Percentiles rank a stretch among this genome's conserved stretches.
Evolutionary conservation across 2,797 vertebrate species (phyloP).

Genomic region (Decapterus maruadsi): DNA sequence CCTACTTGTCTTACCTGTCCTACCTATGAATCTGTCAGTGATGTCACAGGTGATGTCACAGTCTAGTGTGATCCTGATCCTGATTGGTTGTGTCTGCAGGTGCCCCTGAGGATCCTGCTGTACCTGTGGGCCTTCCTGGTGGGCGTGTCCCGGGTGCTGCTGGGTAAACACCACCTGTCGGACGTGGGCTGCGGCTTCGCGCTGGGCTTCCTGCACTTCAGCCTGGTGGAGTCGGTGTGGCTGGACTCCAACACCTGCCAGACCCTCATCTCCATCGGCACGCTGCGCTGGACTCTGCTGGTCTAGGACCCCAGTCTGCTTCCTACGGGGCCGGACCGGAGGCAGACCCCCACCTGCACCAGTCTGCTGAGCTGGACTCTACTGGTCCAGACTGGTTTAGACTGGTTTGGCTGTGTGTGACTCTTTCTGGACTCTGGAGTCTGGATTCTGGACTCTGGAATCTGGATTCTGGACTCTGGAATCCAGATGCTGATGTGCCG

Average conservation of each 20-base stretch:
- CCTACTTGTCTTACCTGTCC: too few relatives aligned
- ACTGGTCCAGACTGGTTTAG: not conserved
- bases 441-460: too few relatives aligned
- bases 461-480: too few relatives aligned
- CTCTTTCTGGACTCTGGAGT: too few relatives aligned
- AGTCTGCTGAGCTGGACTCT: not conserved
- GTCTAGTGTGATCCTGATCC: too few relatives aligned
- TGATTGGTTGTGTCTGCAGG: slow-evolving; percentile 37
- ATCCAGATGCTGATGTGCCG: too few relatives aligned
- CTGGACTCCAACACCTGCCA: slow-evolving; percentile 93
- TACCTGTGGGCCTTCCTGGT: slow-evolving; percentile 92
- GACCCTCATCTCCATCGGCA: slow-evolving; percentile 91
- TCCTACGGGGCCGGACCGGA: not conserved
- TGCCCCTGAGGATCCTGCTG: slow-evolving; percentile 92
- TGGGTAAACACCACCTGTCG: slow-evolving; percentile 92
- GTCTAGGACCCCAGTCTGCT: slow-evolving; percentile 44
- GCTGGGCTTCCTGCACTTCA: slow-evolving; percentile 93
- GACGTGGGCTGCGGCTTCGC: slow-evolving; percentile 92
- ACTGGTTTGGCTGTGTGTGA: not conserved
- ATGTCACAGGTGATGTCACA: too few relatives aligned
- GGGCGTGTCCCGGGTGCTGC: slow-evolving; percentile 90
- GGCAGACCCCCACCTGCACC: not conserved
- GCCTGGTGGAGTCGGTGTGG: slow-evolving; percentile 94
- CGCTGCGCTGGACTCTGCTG: slow-evolving; percentile 77
- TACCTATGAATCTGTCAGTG: too few relatives aligned